These are phyloP conservation scores for Spilarctia lutea DNA, from an alignment of 2,888 invertebrate genomes.

Conservation along the genomic window DNA sequence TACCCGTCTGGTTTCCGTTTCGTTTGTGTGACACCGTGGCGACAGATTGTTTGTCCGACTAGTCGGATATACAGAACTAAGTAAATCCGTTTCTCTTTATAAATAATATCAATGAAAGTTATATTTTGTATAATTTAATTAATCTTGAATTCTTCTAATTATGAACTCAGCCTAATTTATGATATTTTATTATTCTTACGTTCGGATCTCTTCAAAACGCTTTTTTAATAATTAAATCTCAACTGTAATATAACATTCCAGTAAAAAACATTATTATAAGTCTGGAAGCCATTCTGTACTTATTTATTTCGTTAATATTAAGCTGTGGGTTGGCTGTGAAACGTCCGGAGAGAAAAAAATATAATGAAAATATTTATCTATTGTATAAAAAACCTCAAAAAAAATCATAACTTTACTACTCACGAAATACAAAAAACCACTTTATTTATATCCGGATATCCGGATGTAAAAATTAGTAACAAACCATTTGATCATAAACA, in stretches of 20 bases:
- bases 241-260: slow-evolving; percentile 83
- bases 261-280: slow-evolving; percentile 72
- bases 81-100: not conserved
- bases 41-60: not conserved
- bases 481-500: not conserved
- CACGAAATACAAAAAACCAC: too few relatives aligned
- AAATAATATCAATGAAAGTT: not conserved
- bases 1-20: not conserved
- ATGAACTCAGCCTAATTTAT: slow-evolving; percentile 26
- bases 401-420: not conserved
- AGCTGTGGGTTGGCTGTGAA: slow-evolving; percentile 46
- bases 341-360: too few relatives aligned
- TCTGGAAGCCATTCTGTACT: slow-evolving; percentile 55
- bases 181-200: slow-evolving; percentile 34
- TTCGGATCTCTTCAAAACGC: slow-evolving; percentile 76
- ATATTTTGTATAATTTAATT: slow-evolving; percentile 12
- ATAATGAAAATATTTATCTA: too few relatives aligned
- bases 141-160: not conserved
- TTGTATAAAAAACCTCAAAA: not conserved
- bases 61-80: not conserved
- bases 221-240: slow-evolving; percentile 72
- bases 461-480: slow-evolving; percentile 4
- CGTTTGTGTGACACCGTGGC: too few relatives aligned
- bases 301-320: slow-evolving; percentile 44
- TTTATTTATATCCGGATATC: not conserved